These are phyloP conservation scores for Sarcophaga subvicina DNA, from an alignment of 2,888 invertebrate species.

Conservation along the genomic window DNA sequence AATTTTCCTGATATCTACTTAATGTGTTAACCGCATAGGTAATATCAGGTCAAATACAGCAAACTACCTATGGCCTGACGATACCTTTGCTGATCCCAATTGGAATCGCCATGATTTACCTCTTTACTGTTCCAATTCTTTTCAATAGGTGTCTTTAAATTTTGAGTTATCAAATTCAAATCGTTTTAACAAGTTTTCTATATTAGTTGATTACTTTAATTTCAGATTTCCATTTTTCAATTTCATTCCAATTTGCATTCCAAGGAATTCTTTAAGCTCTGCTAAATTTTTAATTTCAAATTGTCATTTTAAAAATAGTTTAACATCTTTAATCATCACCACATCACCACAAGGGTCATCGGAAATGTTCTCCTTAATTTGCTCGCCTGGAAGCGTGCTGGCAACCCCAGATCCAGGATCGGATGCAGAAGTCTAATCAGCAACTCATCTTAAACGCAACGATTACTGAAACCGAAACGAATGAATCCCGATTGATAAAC, in stretches of 20 bases:
- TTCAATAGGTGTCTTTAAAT: slow-evolving; percentile 14
- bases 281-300: slow-evolving; percentile 33
- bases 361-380: too few relatives aligned
- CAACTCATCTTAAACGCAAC: too few relatives aligned
- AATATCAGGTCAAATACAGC: slow-evolving; percentile 44
- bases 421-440: too few relatives aligned
- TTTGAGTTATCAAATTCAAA: not conserved
- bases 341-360: too few relatives aligned
- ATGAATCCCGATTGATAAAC: too few relatives aligned
- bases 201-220: slow-evolving; percentile 34
- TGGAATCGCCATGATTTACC: not conserved
- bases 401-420: too few relatives aligned
- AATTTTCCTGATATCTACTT: too few relatives aligned
- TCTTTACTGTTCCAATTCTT: slow-evolving; percentile 22
- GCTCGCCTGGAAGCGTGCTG: too few relatives aligned
- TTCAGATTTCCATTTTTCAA: slow-evolving; percentile 15
- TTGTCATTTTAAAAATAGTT: slow-evolving; percentile 1
- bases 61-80: slow-evolving; percentile 35
- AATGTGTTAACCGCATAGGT: too few relatives aligned
- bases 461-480: too few relatives aligned
- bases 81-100: slow-evolving; percentile 27
- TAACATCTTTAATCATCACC: not conserved
- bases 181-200: slow-evolving; percentile 21
- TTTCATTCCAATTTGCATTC: slow-evolving; percentile 6
- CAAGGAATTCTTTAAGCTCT: slow-evolving; percentile 30